Conservation (phyloP, 2,113 vertebrate species). For the Blennius ocellaris region DNA sequence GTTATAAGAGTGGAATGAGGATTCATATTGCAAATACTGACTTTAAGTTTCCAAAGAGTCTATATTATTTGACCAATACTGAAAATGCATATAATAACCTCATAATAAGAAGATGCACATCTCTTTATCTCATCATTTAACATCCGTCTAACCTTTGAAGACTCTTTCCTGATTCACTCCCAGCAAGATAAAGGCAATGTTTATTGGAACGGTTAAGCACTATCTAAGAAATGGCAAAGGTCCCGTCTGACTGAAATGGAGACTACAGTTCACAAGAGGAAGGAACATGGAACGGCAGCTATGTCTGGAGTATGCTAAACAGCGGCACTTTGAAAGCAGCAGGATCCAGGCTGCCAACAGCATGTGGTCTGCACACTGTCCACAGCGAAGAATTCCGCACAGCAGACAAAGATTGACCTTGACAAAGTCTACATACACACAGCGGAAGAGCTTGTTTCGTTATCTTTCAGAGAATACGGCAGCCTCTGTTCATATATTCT, state of each 20-base stretch:
- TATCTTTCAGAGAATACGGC: background rate
- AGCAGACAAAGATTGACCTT: slow-evolving; percentile 36
- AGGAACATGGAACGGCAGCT: slow-evolving; percentile 2
- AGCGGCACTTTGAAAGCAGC: slow-evolving; percentile 39
- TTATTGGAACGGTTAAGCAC: background rate
- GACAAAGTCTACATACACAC: slow-evolving; percentile 16
- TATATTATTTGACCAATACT: slow-evolving; percentile 6
- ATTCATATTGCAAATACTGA: slow-evolving; percentile 40
- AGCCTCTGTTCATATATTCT: background rate
- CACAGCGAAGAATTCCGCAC: slow-evolving; percentile 1
- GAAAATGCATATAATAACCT: too few relatives aligned
- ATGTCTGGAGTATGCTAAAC: slow-evolving; percentile 22
- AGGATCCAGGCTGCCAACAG: slow-evolving; percentile 32
- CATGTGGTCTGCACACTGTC: slow-evolving; percentile 15
- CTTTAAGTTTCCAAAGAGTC: slow-evolving; percentile 18
- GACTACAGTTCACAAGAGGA: background rate
- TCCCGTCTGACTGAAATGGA: background rate
- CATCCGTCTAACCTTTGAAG: slow-evolving; percentile 17
- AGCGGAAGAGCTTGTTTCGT: background rate
- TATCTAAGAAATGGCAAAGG: background rate
- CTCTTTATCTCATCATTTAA: background rate
- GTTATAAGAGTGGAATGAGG: background rate
- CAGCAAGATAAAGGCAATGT: background rate
- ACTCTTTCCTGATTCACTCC: slow-evolving; percentile 8
- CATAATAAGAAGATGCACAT: background rate